A percentile compares a stretch with the other conserved stretches of the same genome.
Evolutionary conservation across 2,797 vertebrate species (phyloP).

Genomic region (Picus viridis): DNA sequence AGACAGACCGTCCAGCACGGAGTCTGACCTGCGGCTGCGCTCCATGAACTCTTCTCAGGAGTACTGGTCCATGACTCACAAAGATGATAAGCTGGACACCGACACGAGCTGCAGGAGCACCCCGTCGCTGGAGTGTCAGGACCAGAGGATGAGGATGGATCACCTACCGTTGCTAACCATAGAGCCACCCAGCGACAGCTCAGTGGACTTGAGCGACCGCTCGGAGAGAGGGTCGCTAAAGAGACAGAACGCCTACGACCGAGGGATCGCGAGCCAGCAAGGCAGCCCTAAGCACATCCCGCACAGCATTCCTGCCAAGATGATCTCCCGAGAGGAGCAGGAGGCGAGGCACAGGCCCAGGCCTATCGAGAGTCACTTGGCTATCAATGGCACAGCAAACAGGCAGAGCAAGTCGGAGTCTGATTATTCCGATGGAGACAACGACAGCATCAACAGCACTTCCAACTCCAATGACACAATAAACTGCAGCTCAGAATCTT

Average conservation of each 20-base stretch:
- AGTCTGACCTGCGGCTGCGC: constrained; percentile 87
- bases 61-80: constrained; percentile 93
- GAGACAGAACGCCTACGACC: constrained; percentile 88
- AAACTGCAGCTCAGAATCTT: constrained; percentile 97
- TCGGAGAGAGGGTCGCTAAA: constrained; percentile 91
- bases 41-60: constrained; percentile 88
- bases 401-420: constrained; percentile 97
- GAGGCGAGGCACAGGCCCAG: constrained; percentile 86
- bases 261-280: constrained; percentile 83
- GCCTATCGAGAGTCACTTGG: constrained; percentile 90
- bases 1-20: constrained; percentile 87
- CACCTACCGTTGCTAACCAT: constrained; percentile 92
- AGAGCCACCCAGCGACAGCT: constrained; percentile 95
- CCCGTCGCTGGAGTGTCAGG: constrained; percentile 90
- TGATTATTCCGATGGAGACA: constrained; percentile 95
- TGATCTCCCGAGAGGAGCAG: constrained; percentile 87
- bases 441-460: constrained; percentile 97
- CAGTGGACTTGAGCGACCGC: constrained; percentile 93
- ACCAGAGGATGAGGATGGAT: constrained; percentile 88
- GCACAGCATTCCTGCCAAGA: constrained; percentile 84
- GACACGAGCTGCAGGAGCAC: constrained; percentile 94
- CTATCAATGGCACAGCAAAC: constrained; percentile 92
- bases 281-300: constrained; percentile 90
- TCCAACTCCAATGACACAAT: constrained; percentile 98
- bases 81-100: constrained; percentile 90